Evolutionary conservation across 2,888 invertebrate species (phyloP), one percentile per base, ranked within the genome.

Genomic region (Hymenopus coronatus): DNA sequence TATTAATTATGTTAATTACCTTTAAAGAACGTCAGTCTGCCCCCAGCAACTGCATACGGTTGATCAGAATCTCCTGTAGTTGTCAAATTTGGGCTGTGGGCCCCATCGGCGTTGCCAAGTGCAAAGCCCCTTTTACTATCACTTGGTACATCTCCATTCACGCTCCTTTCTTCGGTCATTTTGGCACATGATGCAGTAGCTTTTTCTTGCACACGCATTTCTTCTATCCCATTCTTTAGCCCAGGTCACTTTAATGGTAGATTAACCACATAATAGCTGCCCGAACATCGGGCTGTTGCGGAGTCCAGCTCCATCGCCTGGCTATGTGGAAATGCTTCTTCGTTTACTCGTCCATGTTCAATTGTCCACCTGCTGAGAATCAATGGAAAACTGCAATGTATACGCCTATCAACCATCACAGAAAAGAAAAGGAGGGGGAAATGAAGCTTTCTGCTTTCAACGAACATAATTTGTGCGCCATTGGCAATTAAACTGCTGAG

Each of bases 11-110:
- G 20, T 70, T 85, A 9, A 83, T 86, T 92, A 96, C 96, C 96
- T 95, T 97, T 97, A 93, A 96, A 97, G 94, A 97, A 97, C 93
- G 97, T 97, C 91, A 97, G 95, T 92, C 97, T 95, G 92, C 97
- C 97, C 91, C 97, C 97, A 93, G 96, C 91, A 84, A 91, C 89
- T 81, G 91, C 88, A 88, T 33, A 54, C 15, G 88, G 54, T 88
- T 89, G 85, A 84, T 90, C 90, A 83, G 89, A 30, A 86, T 90
- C 90, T 82, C 88, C 33, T 30, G 89, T 82, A 82, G 90, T 84
- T 89, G 88, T 90, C 90, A 90, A 90, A 90, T 89, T 91, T 89
- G 89, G 90, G 83, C 90, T 90, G 88, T 89, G 89, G 88, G 91
- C 84, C 88, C 91, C 90, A 90, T 91, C 88, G 89, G 90, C 88